Base-by-base conservation (phyloP, 1,140 invertebrate genomes). In the Trigoniulus corallinus region DNA sequence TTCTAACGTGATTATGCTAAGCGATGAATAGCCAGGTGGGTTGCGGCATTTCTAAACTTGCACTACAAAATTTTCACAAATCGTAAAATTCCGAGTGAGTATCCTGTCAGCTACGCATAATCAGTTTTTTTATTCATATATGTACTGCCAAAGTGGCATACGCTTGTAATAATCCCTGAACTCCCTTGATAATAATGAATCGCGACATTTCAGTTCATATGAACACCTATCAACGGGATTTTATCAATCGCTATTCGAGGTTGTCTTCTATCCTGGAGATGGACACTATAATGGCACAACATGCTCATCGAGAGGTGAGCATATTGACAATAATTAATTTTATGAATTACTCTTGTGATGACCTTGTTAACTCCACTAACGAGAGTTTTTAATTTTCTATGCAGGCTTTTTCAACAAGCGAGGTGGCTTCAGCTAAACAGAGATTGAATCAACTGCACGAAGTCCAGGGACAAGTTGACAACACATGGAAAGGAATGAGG, bases 211-310 rank as follows among this genome's bases (percentile, higher is more conserved):
- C 50, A 65, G 84, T 92, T 40, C 87, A 94, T 59, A 68, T 93
- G 42, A 80, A 79, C 52, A 91, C 88, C 4, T 98, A 96, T 66
- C 88, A 93, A 59, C 76, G 75, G 21, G 81, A 81, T 48, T 81
- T 95, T 22, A 80, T 95, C 7, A 79, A 81, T 57, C 78, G 84
- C 57, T 96, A 95, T 67, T 85, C 87, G 0, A 77, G 88, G 34
- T 67, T 96, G 2, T 92, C 88, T 55, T 91, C 87, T 58, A 84
- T 93, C 23, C 68, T 96, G 20, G 92, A 98, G 67, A 72, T 94
- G 60, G 92, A 96, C 56, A 81, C 85, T 0, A 82, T 85, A 1
- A 73, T 93, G 52, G 91, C 92, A 2, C 88, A 89, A 51, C 89
- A 95, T 61, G 81, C 80, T 15, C 87, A 89, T 55, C 68, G 91